Conservation (phyloP, 2,888 invertebrate species). For the Platycheirus rosarum region DNA sequence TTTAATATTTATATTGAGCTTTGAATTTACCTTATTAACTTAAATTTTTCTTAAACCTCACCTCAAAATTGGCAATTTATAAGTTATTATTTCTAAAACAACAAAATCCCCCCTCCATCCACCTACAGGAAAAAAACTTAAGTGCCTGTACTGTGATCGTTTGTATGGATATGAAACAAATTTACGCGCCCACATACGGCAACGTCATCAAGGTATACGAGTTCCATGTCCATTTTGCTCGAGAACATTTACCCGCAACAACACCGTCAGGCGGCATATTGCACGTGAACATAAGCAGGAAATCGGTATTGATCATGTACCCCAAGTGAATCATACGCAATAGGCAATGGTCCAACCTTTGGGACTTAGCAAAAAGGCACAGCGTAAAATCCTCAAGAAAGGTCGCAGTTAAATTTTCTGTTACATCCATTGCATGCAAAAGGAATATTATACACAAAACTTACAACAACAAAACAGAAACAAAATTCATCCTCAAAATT, state of each 20-base stretch:
- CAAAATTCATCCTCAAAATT: conserved; percentile 7
- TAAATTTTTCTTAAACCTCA: conserved; percentile 58
- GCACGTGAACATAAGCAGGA: conserved; percentile 93
- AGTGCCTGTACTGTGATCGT: conserved; percentile 96
- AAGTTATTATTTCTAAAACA: conserved; percentile 74
- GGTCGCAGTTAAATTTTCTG: conserved; percentile 60
- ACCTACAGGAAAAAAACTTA: conserved; percentile 92
- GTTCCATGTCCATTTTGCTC: conserved; percentile 96
- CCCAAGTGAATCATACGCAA: conserved; percentile 82
- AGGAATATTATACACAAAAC: conserved; percentile 7
- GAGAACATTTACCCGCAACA: conserved; percentile 95
- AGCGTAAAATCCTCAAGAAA: conserved; percentile 66
- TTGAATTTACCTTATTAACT: conserved; percentile 40
- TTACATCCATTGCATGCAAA: neutral
- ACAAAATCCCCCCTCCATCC: conserved; percentile 74
- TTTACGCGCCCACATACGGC: conserved; percentile 94
- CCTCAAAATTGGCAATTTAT: conserved; percentile 72
- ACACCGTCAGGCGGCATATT: conserved; percentile 94
- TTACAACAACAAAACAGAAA: conserved; percentile 26
- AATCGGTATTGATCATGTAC: conserved; percentile 79
- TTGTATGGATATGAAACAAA: conserved; percentile 97
- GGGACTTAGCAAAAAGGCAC: conserved; percentile 53
- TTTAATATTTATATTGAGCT: no score
- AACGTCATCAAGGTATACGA: conserved; percentile 95
- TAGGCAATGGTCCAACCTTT: conserved; percentile 77